Evolutionary conservation across 2,113 vertebrate genomes (phyloP).

Genomic region (Penelope pileata): DNA sequence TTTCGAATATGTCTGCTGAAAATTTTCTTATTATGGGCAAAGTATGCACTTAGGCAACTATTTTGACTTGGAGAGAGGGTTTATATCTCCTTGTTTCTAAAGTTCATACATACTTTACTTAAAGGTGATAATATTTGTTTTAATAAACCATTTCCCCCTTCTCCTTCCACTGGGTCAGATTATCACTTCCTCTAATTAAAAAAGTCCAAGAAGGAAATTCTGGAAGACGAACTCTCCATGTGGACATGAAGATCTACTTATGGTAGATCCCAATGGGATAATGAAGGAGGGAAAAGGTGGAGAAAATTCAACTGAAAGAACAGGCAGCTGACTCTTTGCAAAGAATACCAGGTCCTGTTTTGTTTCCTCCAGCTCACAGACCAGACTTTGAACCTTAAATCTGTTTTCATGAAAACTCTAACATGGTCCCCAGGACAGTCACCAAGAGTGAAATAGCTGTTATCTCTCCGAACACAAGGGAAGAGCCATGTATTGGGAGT

Average conservation of each 20-base stretch:
- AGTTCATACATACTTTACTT: not conserved
- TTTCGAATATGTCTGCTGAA: not conserved
- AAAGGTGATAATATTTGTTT: not conserved
- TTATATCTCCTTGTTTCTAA: not conserved
- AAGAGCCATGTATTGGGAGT: not conserved
- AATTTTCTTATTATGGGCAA: not conserved
- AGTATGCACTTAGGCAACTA: not conserved
- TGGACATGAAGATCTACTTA: conserved; percentile 24
- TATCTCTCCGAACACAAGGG: not conserved
- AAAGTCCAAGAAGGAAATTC: conserved; percentile 33
- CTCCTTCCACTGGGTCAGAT: conserved; percentile 4
- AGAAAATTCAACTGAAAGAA: conserved; percentile 5
- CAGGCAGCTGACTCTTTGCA: not conserved
- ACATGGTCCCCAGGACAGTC: not conserved
- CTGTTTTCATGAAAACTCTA: not conserved
- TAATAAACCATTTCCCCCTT: not conserved
- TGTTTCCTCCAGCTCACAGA: not conserved
- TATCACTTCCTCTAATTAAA: conserved; percentile 41
- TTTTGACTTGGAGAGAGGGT: not conserved
- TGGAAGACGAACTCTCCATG: conserved; percentile 28
- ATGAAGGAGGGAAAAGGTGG: conserved; percentile 2
- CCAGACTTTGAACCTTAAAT: not conserved
- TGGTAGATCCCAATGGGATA: not conserved
- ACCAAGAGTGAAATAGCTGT: not conserved
- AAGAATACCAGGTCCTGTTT: not conserved